Evolutionary conservation across 2,113 vertebrate genomes (phyloP), one percentile per base, ranked within the genome.

Genomic region (Aspidoscelis tigris): DNA sequence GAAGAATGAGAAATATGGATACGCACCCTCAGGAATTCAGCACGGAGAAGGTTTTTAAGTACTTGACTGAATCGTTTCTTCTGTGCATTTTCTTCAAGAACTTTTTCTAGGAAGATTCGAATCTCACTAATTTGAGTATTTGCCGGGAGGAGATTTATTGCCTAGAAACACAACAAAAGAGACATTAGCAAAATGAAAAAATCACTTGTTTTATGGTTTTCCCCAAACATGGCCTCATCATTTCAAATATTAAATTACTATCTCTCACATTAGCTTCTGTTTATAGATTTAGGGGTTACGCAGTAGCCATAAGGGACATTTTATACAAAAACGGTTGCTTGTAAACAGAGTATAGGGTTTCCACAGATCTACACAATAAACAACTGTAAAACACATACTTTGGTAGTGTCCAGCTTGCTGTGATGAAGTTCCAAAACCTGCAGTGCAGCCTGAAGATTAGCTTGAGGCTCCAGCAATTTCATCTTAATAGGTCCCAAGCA

Each of bases 31-130:
- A 99, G 93, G 93, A 99, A 99, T 93, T 99, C 98, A 0, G 99
- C 98, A 93, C 99, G 98, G n/a, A 99, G 97, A 82, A 99, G 97
- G 91, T 98, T 99, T 96, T 99, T 99, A 84, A 99, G 96, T 41
- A 99, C 97, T 95, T 99, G 98, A 94, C 98, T 97, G 91, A 97
- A 98, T 81, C 98, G 97, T 50, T 97, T 99, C 93, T 96, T 98
- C 93, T 98, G 97, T 14, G 98, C 98, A 71, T 97, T 98, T 95
- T 99, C 98, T 95, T 99, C 98, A 89, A 99, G 96, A 33, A 99
- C 99, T 91, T 98, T 99, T 88, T 99, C 98, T 92, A 99, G 95
- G 91, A 99, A 99, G 69, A 99, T 98, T 55, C 97, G 95, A 90
- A 99, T 99, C 90, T 99, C 98, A 41, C 94, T 95, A 86, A 99